These are phyloP conservation scores for Otis tarda DNA, from an alignment of 2,113 vertebrate genomes.

Conservation along the genomic window DNA sequence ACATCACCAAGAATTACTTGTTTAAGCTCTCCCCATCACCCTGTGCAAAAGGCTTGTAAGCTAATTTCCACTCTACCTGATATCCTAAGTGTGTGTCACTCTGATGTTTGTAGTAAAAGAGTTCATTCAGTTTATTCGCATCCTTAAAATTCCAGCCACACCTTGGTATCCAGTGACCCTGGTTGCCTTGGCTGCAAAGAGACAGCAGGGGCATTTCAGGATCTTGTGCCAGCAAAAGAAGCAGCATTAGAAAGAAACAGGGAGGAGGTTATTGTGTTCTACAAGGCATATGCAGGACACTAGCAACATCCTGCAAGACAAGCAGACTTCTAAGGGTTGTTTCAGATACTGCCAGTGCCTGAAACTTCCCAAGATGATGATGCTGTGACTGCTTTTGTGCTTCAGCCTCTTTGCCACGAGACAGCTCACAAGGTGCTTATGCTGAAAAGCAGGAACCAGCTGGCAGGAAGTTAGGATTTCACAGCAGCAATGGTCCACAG, in stretches of 20 bases:
- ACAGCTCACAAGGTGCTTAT: not conserved
- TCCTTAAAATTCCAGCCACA: not conserved
- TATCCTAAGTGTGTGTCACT: not conserved
- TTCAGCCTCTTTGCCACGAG: not conserved
- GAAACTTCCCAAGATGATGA: not conserved
- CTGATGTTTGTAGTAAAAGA: not conserved
- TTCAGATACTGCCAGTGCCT: not conserved
- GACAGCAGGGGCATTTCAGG: not conserved
- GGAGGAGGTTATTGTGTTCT: not conserved
- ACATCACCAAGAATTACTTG: not conserved
- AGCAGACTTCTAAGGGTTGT: not conserved
- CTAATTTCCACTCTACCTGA: not conserved
- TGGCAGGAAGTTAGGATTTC: not conserved
- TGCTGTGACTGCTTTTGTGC: not conserved
- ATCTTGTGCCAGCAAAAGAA: not conserved
- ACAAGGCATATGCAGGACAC: not conserved
- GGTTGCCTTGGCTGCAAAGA: slow-evolving; percentile 18
- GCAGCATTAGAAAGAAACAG: not conserved
- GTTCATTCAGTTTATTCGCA: not conserved
- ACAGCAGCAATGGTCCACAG: not conserved
- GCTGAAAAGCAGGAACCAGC: not conserved
- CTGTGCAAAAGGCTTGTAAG: not conserved
- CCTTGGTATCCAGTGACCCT: not conserved
- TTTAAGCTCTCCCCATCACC: not conserved
- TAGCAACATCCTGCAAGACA: not conserved